Conservation (phyloP, 2,113 vertebrate species). For the Lepisosteus osseus region DNA sequence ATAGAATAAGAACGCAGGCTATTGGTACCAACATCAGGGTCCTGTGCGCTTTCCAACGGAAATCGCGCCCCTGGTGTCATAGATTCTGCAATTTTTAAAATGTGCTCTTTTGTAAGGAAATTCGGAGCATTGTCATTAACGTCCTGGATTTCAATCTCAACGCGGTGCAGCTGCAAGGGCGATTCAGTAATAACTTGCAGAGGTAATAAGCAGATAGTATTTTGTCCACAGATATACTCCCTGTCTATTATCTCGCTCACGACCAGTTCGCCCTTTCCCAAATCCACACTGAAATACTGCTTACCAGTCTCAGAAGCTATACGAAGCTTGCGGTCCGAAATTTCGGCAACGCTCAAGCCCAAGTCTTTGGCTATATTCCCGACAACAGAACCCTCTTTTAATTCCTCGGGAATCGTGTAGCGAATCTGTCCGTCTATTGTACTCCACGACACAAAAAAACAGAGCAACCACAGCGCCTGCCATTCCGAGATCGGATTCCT, state of each 20-base stretch:
- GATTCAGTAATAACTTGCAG: conserved; percentile 63
- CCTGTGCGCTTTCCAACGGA: conserved; percentile 64
- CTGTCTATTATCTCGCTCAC: conserved; percentile 65
- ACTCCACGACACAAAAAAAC: conserved; percentile 55
- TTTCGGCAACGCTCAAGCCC: conserved; percentile 49
- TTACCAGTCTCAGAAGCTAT: conserved; percentile 57
- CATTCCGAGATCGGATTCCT: conserved; percentile 45
- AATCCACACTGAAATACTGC: conserved; percentile 59
- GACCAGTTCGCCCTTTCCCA: conserved; percentile 53
- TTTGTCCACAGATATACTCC: conserved; percentile 65
- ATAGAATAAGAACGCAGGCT: conserved; percentile 61
- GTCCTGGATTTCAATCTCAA: conserved; percentile 65
- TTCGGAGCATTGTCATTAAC: conserved; percentile 69
- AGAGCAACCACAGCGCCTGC: conserved; percentile 41
- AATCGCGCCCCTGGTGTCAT: conserved; percentile 39
- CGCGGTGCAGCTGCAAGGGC: conserved; percentile 58
- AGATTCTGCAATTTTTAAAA: conserved; percentile 56
- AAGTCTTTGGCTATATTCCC: conserved; percentile 69
- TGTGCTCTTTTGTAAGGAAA: conserved; percentile 55
- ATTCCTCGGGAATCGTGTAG: conserved; percentile 64
- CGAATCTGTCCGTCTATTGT: conserved; percentile 49
- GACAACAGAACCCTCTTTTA: conserved; percentile 57
- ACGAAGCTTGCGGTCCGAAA: conserved; percentile 57
- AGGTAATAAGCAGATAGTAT: conserved; percentile 55
- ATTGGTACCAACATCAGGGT: conserved; percentile 62